Evolutionary conservation across 2,113 vertebrate genomes (phyloP), one percentile per base, ranked within the genome.

Genomic region (Psilopogon haemacephalus): DNA sequence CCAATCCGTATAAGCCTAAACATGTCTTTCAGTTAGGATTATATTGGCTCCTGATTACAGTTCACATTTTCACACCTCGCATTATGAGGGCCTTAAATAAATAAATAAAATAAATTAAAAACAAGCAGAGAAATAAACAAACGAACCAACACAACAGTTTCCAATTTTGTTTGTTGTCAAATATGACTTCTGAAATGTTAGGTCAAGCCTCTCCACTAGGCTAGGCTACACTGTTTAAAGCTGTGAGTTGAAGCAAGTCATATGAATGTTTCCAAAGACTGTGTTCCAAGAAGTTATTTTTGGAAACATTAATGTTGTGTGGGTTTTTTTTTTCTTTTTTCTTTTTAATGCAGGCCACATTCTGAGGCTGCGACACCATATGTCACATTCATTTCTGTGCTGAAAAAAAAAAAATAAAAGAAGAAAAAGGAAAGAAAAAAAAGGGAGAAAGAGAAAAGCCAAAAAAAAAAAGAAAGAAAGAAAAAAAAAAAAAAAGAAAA

Each of bases 291-390:
- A 88, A 93, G 91, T 90, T 90, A 96, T 96, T 97, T 97, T 97
- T 90, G 93, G 91, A 93, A 97, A 87, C 96, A 87, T 94, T 95
- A 97, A 96, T 96, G 95, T 97, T 97, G 94, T 96, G 95, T 94
- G 40, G 12, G 40, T 42, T 13, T 42, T 13, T 42, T 13, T 42
- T 12, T 44, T 44, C 18, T 5, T 18, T 44, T 44, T 44, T 18
- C 21, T 95, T 96, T 97, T 95, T 96, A 97, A 97, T 96, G 95
- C 95, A 95, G 97, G 97, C 94, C 96, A 97, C 93, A 97, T 97
- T 97, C 94, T 95, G 95, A 96, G 88, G 94, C 90, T 96, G 94
- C 81, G 78, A 91, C 94, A 96, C 89, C 84, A 86, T 88, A 89
- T 91, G 88, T 95, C 90, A 94, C 89, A 93, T 94, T 96, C 86